Evolutionary conservation across 2,797 vertebrate genomes (phyloP), one percentile per base, ranked within the genome.

Genomic region (Micropoecilia bifurca): DNA sequence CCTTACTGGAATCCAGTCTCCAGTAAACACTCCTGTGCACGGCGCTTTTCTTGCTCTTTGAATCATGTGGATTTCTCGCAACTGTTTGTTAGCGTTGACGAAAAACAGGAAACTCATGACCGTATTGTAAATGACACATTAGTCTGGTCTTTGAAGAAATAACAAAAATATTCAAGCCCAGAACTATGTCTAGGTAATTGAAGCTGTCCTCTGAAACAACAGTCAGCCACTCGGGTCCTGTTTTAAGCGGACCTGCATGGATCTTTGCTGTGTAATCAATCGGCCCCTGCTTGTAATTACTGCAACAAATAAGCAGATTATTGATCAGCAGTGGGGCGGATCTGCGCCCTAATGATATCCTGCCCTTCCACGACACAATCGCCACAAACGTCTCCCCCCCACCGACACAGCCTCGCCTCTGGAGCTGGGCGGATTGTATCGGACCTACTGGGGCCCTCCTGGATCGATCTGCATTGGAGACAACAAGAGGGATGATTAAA

Each of bases 211-310:
- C 46, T 4, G 45, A 83, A 74, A 73, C 79, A 63, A 76, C 53
- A 63, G 87, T 89, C 47, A 53, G 88, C 79, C 75, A 14, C 48
- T 83, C 73, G 41, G 85, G 85, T 82, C 75, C 76, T 80, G 25
- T 91, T 91, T 92, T 86, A 91, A 93, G 90, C 80, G 39, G 80
- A 76, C 84, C 81, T 80, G 85, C 89, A 89, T 86, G 85, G 88
- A 89, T 91, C 80, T 79, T 74, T 85, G 79, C 71, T 39, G 63
- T 82, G 77, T 83, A 83, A 92, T 92, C 91, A 88, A 90, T 94
- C 88, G 84, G 75, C 80, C 53, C 66, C 74, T 84, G 80, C 90
- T 87, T 91, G 88, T 93, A 93, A 94, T 94, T 93, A 93, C 92
- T 89, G 90, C 81, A 83, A 88, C 83, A 86, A 93, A 92, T 91